Conservation (phyloP, 2,888 invertebrate species). For the Nomada hirtipes region DNA sequence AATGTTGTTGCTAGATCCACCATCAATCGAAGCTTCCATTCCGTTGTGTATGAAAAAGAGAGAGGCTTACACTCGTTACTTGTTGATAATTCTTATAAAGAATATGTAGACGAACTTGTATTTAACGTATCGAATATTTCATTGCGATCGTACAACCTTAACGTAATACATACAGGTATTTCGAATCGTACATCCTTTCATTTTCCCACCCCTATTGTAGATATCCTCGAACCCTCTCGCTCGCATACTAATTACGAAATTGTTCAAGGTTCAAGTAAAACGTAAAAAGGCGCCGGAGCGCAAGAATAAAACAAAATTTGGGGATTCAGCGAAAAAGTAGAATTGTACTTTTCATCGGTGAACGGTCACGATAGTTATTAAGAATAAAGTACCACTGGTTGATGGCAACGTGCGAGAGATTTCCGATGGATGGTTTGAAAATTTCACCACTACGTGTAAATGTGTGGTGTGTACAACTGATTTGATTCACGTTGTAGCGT, state of each 20-base stretch:
- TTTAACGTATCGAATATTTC: too few relatives aligned
- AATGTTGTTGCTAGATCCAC: background rate
- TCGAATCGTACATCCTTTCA: background rate
- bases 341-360: background rate
- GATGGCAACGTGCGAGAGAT: background rate
- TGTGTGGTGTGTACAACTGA: conserved; percentile 9
- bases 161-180: too few relatives aligned
- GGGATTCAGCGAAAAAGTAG: background rate
- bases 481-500: conserved; percentile 78
- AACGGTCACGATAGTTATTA: background rate
- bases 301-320: background rate
- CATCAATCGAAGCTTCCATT: too few relatives aligned
- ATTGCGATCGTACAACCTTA: too few relatives aligned
- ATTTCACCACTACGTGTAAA: too few relatives aligned
- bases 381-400: background rate
- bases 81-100: too few relatives aligned
- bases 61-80: background rate
- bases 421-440: too few relatives aligned
- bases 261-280: background rate
- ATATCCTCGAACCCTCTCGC: background rate
- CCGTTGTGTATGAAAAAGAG: background rate
- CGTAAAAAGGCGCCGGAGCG: background rate
- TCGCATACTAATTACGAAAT: conserved; percentile 2
- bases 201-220: background rate
- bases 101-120: too few relatives aligned